Evolutionary conservation across 2,113 vertebrate genomes (phyloP).

Genomic region (Tamias sibiricus): DNA sequence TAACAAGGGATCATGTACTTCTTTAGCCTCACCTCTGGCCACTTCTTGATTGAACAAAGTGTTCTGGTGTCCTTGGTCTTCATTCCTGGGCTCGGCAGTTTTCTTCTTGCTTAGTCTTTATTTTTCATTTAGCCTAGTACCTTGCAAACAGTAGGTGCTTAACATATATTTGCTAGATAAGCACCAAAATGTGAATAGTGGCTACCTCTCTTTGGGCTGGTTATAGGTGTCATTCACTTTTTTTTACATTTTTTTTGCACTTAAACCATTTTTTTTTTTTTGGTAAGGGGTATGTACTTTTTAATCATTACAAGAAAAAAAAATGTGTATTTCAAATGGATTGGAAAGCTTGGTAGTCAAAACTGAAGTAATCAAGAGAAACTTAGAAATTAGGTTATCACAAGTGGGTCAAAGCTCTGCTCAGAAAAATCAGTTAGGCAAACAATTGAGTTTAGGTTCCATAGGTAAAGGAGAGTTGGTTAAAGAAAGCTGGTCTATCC

Average conservation of each 20-base stretch:
- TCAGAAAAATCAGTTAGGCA: not conserved
- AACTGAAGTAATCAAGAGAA: not conserved
- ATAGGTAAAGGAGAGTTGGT: not conserved
- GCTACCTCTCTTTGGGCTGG: not conserved
- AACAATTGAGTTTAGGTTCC: not conserved
- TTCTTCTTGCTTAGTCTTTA: constrained; percentile 42
- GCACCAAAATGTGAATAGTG: not conserved
- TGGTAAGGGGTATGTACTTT: not conserved
- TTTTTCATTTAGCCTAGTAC: not conserved
- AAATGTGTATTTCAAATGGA: not conserved
- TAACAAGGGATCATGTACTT: not conserved
- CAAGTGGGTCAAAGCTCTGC: not conserved
- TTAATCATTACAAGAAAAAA: not conserved
- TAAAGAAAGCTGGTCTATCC: not conserved
- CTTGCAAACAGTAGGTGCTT: not conserved
- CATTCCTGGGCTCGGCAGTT: not conserved
- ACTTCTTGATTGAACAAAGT: not conserved
- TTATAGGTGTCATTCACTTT: not conserved
- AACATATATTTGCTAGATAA: not conserved
- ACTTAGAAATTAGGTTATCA: constrained; percentile 18
- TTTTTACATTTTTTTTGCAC: not conserved
- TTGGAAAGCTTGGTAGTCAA: not conserved
- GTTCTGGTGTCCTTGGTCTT: not conserved
- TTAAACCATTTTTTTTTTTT: constrained; percentile 30
- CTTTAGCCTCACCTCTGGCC: not conserved